phyloP scores from a whole-genome alignment of 2,113 vertebrate species.

The Eurypyga helias region DNA sequence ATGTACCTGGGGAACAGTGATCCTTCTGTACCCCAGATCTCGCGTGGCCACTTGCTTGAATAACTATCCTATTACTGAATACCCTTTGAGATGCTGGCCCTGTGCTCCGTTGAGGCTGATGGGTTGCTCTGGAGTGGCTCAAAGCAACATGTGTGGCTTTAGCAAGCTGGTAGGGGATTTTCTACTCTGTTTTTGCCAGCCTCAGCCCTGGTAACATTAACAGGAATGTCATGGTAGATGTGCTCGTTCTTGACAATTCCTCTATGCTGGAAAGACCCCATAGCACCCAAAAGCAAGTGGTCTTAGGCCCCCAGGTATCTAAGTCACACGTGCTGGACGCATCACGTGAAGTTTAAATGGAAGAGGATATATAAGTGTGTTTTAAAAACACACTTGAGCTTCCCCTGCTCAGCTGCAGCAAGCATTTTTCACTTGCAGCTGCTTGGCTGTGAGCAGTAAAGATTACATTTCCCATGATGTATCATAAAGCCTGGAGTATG shows the following conservation, averaged over 20 bases:
- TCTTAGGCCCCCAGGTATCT: neutral
- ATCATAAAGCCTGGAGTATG: slow-evolving; percentile 13
- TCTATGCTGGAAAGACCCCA: neutral
- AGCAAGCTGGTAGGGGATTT: neutral
- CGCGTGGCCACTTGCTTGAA: neutral
- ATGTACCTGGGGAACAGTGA: neutral
- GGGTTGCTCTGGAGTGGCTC: neutral
- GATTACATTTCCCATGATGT: neutral
- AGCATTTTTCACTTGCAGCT: neutral
- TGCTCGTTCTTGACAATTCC: neutral
- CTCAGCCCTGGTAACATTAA: neutral
- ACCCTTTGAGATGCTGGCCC: neutral
- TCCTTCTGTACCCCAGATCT: neutral
- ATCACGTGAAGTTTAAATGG: neutral
- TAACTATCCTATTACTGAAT: neutral
- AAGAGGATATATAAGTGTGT: neutral
- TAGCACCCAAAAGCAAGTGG: neutral
- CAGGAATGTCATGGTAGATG: neutral
- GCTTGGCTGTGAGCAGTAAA: neutral
- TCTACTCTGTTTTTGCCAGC: neutral
- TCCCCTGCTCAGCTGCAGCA: neutral
- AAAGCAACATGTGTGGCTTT: neutral
- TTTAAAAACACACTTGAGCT: neutral
- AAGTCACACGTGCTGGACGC: neutral
- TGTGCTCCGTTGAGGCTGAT: neutral